Evolutionary conservation across 2,113 vertebrate genomes (phyloP), one percentile per base, ranked within the genome.

Genomic region (Otocyon megalotis): DNA sequence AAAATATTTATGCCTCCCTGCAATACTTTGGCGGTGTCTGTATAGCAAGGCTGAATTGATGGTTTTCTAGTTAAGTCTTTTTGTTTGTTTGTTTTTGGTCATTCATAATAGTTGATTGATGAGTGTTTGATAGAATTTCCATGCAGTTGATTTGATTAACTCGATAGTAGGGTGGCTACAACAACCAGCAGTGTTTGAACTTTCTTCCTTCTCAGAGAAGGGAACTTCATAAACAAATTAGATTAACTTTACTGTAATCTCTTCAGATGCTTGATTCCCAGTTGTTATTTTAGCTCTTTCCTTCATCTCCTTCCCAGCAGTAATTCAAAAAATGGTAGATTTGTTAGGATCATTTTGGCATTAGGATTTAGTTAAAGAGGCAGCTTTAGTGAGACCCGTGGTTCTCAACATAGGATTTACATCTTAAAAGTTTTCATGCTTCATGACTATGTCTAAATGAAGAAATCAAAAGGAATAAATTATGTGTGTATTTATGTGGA

Each of bases 1-100:
- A 97, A 98, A 98, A 98, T 98, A 98, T 97, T 98, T 98, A 96
- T 96, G 86, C 88, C 94, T 97, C 97, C 90, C 37, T 93, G 95
- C 94, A 98, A 96, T 98, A 92, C 90, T 98, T 97, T 97, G 95
- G 96, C 5, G 63, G 65, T 95, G 20, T 91, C 83, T 96, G 84
- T 94, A 96, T 74, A 92, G 71, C 90, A 96, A 96, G 90, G 65
- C 76, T 97, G 96, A 97, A 97, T 77, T 89, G 90, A 82, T 88
- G 92, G 50, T 81, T 97, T 97, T 96, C 83, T 95, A 86, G 87
- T 93, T 76, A 93, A 96, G 60, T 65, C 65, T 90, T 94, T 97
- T 79, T 96, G 74, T 93, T 94, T 97, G 58, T 93, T 97, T 96
- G 85, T 53, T 97, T 97, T 97, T 85, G 94, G 90, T 96, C 87